Base-by-base conservation (phyloP, 2,113 vertebrate genomes). In the Festucalex cinctus region DNA sequence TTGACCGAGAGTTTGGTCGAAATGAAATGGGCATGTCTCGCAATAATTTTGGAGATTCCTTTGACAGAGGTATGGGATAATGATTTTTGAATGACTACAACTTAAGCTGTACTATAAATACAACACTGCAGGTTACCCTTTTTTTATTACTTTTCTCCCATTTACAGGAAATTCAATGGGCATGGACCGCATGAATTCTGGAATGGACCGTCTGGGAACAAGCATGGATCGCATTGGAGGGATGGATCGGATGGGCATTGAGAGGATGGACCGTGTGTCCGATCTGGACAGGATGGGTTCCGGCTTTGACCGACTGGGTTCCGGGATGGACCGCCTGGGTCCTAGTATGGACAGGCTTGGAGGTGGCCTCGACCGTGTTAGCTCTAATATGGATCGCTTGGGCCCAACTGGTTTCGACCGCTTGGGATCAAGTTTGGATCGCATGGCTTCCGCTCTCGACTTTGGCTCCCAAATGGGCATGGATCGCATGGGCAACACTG, bases 21-120 rank as follows among this genome's bases (percentile, higher is more conserved):
- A 95, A 93, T 68, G 94, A 98, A 73, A 94, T 95, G 93, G 92
- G 92, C 81, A 94, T 96, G 93, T 91, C 94, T 85, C 90, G 92
- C 73, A 91, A 86, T 85, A 93, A 87, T 85, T 97, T 95, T 88
- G 94, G 93, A 73, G 95, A 97, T 43, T 91, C 92, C 37, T 90
- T 95, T 91, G 95, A 95, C 64, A 92, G 94, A 90, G 94, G 93
- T 88, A 93, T 95, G 90, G 92, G 93, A 94, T 85, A 87, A 92
- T 92, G 63, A 66, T 66, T 80, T 48, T 53, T 73, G 69, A 65
- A 74, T 69, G 60, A 73, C 76, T 71, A 69, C 73, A 37, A 6
- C 32, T 43, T 20, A 51, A 44, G 20, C 39, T 16, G 63, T 7
- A 53, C 53, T 20, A 1, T 28, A 26, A 3, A 24, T 5, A 48